Evolutionary conservation across 2,888 invertebrate species (phyloP).

Genomic region (Monochamus alternatus): DNA sequence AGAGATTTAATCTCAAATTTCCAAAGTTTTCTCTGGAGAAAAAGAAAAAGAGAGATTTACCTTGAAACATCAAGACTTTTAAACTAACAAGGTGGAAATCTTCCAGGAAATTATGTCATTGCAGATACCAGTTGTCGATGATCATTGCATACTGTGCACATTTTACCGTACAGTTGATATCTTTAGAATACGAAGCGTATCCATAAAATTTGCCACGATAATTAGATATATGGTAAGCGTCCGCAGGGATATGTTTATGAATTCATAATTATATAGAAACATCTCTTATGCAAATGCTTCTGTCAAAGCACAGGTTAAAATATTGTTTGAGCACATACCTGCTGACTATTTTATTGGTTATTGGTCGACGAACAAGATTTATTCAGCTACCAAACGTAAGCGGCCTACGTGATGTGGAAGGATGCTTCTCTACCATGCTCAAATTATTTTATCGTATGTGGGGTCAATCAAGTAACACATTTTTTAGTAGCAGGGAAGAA

Average conservation of each 20-base stretch:
- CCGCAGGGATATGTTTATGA: constrained; percentile 30
- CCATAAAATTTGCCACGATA: constrained; percentile 27
- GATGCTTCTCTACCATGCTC: background rate
- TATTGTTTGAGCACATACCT: constrained; percentile 19
- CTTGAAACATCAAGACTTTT: no score
- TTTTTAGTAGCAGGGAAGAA: no score
- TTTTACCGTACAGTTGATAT: background rate
- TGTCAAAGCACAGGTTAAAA: constrained; percentile 22
- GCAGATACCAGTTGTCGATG: constrained; percentile 4
- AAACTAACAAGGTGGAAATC: no score
- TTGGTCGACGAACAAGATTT: background rate
- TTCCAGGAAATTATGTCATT: no score
- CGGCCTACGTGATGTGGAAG: background rate
- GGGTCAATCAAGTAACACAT: no score
- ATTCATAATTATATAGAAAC: constrained; percentile 33
- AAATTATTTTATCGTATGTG: no score
- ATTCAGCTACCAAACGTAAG: constrained; percentile 8
- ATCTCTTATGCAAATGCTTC: constrained; percentile 24
- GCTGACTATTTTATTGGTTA: constrained; percentile 18
- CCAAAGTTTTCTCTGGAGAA: no score
- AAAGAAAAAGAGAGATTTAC: no score
- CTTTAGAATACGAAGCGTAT: background rate
- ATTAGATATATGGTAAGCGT: constrained; percentile 29
- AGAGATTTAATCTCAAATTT: no score
- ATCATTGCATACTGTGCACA: constrained; percentile 6